phyloP scores from a whole-genome alignment of 1,140 invertebrate species.

The Calliphora vicina region DNA sequence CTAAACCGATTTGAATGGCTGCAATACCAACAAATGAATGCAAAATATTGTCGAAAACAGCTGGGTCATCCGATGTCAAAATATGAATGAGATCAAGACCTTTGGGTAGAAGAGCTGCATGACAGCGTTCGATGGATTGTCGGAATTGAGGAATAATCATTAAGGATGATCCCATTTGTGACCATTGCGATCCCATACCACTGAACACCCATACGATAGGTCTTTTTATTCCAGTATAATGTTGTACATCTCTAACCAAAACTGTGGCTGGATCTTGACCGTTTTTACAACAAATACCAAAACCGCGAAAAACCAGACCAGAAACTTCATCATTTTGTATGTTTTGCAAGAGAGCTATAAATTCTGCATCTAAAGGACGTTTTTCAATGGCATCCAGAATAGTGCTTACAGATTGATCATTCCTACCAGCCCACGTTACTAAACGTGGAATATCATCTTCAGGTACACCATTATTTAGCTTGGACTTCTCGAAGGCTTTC shows the following conservation, averaged over 20 bases:
- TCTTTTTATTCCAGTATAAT: slow-evolving; percentile 68
- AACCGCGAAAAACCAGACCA: slow-evolving; percentile 70
- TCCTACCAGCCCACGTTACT: slow-evolving; percentile 68
- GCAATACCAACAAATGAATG: slow-evolving; percentile 93
- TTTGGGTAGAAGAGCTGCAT: slow-evolving; percentile 71
- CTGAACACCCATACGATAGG: slow-evolving; percentile 90
- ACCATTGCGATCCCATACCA: slow-evolving; percentile 91
- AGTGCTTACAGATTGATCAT: slow-evolving; percentile 71
- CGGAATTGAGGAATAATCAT: slow-evolving; percentile 76
- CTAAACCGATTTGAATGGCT: slow-evolving; percentile 85
- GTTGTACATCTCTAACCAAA: slow-evolving; percentile 65
- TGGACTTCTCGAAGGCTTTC: slow-evolving; percentile 67
- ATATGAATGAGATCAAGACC: slow-evolving; percentile 83
- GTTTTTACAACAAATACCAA: slow-evolving; percentile 65
- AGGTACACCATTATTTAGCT: slow-evolving; percentile 66
- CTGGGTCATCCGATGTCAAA: slow-evolving; percentile 76
- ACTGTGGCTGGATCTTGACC: slow-evolving; percentile 63
- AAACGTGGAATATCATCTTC: slow-evolving; percentile 67
- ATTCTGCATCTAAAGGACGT: slow-evolving; percentile 68
- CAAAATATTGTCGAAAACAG: slow-evolving; percentile 81
- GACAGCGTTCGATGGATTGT: slow-evolving; percentile 76
- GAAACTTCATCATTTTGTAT: slow-evolving; percentile 67
- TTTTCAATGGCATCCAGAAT: slow-evolving; percentile 74
- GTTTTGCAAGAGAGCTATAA: slow-evolving; percentile 67
- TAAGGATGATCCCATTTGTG: slow-evolving; percentile 77